A percentile compares a stretch with the other conserved stretches of the same genome.
Conservation (phyloP, 2,888 invertebrate genomes). For the Tromatobia lineatoria region DNA sequence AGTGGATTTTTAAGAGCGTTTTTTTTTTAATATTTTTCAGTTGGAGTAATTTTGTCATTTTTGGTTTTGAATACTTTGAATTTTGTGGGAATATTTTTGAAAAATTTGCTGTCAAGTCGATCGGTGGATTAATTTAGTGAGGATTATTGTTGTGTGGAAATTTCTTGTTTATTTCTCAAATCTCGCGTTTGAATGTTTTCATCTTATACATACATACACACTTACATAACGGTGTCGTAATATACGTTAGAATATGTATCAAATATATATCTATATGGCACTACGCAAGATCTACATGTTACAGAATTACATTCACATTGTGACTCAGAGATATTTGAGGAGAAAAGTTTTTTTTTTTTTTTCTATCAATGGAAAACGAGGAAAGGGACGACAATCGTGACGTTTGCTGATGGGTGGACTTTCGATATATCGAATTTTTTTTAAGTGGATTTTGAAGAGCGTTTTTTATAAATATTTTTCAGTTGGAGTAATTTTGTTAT, state of each 20-base stretch:
- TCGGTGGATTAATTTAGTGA: too few species aligned
- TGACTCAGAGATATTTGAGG: slow-evolving; percentile 50
- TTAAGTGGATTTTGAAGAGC: not conserved
- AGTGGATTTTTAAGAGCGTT: not conserved
- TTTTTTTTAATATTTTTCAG: not conserved
- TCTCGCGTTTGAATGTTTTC: slow-evolving; percentile 74
- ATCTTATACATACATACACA: slow-evolving; percentile 35
- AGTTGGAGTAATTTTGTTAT: not conserved
- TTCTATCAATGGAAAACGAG: slow-evolving; percentile 46
- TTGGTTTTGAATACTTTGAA: not conserved
- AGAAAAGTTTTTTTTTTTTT: slow-evolving; percentile 57
- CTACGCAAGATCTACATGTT: not conserved
- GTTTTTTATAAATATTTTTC: not conserved
- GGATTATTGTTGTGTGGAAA: too few species aligned
- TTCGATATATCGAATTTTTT: not conserved
- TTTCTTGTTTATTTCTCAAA: too few species aligned
- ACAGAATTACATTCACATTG: slow-evolving; percentile 22
- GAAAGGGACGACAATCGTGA: slow-evolving; percentile 30
- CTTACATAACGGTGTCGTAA: slow-evolving; percentile 31
- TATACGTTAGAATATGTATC: too few species aligned
- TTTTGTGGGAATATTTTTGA: not conserved
- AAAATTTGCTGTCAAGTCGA: too few species aligned
- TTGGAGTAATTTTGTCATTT: not conserved
- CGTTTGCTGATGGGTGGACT: slow-evolving; percentile 14
- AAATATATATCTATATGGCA: slow-evolving; percentile 20